Evolutionary conservation across 2,113 vertebrate species (phyloP).

Genomic region (Gambusia affinis): DNA sequence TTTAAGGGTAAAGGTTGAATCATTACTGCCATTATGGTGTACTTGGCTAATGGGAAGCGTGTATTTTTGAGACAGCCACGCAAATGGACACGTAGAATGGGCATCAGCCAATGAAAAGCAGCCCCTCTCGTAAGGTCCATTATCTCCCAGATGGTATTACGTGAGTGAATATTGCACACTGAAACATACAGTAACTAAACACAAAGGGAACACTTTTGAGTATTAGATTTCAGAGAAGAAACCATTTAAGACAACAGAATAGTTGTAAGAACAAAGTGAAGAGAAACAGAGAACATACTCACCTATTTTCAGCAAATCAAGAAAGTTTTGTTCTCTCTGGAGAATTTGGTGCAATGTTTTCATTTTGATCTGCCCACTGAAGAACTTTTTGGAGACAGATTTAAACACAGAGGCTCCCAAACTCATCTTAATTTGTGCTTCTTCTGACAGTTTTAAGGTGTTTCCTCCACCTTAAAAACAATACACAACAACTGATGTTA

Average conservation of each 20-base stretch:
- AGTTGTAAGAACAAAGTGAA: background rate
- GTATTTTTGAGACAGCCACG: no score
- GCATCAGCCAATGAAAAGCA: no score
- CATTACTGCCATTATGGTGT: no score
- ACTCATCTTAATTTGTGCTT: conserved; percentile 20
- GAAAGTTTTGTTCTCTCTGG: background rate
- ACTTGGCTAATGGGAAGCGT: no score
- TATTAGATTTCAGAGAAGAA: background rate
- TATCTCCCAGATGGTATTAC: no score
- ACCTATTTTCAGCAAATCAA: conserved; percentile 29
- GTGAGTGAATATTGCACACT: no score
- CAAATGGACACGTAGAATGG: no score
- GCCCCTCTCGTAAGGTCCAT: no score
- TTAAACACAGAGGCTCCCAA: conserved; percentile 27
- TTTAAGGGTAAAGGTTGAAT: no score
- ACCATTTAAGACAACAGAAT: rapidly evolving
- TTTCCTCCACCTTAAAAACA: conserved; percentile 28
- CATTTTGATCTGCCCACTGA: conserved; percentile 39
- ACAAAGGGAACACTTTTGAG: no score
- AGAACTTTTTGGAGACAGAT: conserved; percentile 20
- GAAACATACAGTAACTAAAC: no score
- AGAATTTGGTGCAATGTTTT: conserved; percentile 41
- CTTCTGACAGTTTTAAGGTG: conserved; percentile 25
- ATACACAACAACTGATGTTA: background rate
- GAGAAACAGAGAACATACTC: background rate